Percentiles rank a stretch among this genome's conserved stretches.
Evolutionary conservation across 2,113 vertebrate species (phyloP).

Genomic region (Alethe diademata): DNA sequence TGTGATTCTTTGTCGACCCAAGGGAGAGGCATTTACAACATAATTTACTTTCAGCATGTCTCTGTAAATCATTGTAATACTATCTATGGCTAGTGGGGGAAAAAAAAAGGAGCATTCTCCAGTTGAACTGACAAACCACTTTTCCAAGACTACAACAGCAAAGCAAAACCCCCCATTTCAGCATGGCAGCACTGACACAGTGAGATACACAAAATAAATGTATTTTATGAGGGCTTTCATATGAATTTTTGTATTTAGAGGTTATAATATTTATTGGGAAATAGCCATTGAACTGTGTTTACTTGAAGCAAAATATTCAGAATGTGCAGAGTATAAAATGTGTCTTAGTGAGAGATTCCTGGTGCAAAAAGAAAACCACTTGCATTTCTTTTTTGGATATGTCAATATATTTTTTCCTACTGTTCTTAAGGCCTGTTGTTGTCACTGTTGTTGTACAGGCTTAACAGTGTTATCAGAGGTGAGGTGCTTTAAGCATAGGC

Average conservation of each 20-base stretch:
- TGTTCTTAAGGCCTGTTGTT: neutral
- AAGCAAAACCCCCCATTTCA: neutral
- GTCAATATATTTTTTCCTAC: neutral
- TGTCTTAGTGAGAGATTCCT: neutral
- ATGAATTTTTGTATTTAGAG: neutral
- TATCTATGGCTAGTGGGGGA: conserved; percentile 72
- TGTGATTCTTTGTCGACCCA: conserved; percentile 82
- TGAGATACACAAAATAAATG: neutral
- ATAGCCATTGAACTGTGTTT: neutral
- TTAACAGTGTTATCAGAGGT: neutral
- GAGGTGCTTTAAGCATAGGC: conserved; percentile 22
- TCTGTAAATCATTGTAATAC: conserved; percentile 87
- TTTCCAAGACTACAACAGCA: conserved; percentile 26
- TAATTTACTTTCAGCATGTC: conserved; percentile 85
- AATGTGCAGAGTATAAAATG: rapidly evolving
- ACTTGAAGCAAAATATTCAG: neutral
- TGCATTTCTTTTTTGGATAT: neutral
- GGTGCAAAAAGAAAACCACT: neutral
- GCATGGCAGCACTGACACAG: neutral
- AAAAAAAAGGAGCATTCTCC: conserved; percentile 27
- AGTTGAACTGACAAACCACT: conserved; percentile 57
- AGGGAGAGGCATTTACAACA: conserved; percentile 83
- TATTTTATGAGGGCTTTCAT: neutral
- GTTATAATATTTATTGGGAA: neutral
- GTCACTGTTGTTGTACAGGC: neutral